A percentile compares a stretch with the other conserved stretches of the same genome.
These are phyloP conservation scores for Girardia tigrina DNA, from an alignment of 2,888 invertebrate genomes.

Conservation along the genomic window DNA sequence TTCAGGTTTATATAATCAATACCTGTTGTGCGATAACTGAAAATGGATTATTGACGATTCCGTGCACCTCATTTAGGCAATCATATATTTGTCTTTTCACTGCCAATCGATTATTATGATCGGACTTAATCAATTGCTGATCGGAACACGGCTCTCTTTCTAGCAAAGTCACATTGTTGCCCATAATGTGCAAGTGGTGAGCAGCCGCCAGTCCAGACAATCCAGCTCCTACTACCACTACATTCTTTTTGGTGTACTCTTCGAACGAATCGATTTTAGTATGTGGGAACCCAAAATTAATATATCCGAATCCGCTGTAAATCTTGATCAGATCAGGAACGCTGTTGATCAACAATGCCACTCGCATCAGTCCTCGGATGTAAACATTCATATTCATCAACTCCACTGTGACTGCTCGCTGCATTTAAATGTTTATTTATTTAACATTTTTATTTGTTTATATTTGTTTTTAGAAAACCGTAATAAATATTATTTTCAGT, in stretches of 20 bases:
- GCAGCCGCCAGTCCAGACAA: constrained; percentile 87
- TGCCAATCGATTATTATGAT: background rate
- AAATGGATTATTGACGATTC: constrained; percentile 25
- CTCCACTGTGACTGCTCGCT: background rate
- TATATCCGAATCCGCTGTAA: background rate
- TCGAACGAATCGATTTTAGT: background rate
- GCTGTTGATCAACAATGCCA: background rate
- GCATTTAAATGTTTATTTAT: no score
- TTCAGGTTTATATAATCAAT: no score
- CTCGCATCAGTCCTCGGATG: background rate
- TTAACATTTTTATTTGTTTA: no score
- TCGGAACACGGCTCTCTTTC: constrained; percentile 49
- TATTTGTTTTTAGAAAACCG: no score
- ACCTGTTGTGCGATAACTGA: constrained; percentile 29
- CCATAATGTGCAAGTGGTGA: constrained; percentile 80
- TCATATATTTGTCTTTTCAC: background rate
- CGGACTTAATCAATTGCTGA: no score
- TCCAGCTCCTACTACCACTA: constrained; percentile 62
- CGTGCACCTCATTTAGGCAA: background rate
- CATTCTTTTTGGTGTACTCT: constrained; percentile 39
- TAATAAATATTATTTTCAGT: no score
- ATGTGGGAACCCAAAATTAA: background rate
- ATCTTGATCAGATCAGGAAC: background rate
- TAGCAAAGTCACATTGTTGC: constrained; percentile 75
- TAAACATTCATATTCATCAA: background rate